Evolutionary conservation across 1,140 invertebrate genomes (phyloP), one percentile per base, ranked within the genome.

Genomic region (Zaprionus tsacasi): DNA sequence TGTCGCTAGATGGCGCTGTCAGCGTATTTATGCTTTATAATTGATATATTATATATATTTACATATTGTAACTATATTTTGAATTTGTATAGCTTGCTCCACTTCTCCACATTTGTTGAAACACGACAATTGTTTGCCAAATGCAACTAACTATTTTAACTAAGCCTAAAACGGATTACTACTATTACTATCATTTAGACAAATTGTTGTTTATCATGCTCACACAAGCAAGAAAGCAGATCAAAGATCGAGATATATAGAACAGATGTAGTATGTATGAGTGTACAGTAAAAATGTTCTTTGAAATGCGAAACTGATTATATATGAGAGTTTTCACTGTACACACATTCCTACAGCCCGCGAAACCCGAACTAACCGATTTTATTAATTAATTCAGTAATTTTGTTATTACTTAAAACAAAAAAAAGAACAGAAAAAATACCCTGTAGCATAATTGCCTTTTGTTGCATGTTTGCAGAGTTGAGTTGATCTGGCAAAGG

Each of bases 171-270:
- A 33, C 60, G 48, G 45, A 38, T 38, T 48, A 60, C 36, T 50
- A 63, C 36, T 50, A 63, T 48, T 70, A 58, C 60, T 60, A 70
- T 56, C 54, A 67, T 70, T 74, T 70, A 74, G 71, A 70, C 33
- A 48, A 61, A 75, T 82, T 86, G 82, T 85, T 85, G 82, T 76
- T 86, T 43, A 43, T 43, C 65, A 76, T 66, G 81, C 74, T 75
- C 78, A 81, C 73, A 54, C 45, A 1, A 10, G 30, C 21, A 48
- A 36, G 15, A 33, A 40, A 52, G 21, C 35, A 30, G 50, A 21
- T 36, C 2, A 45, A 45, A 15, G 7, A 43, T 15, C 40, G n/a
- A 43, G 2, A 30, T 30, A 30, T 30, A 30, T n/a, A 3, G 15
- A 45, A 45, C 40, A 10, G n/a, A 15, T 45, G 6, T 43, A 30